These are phyloP conservation scores for Brevimyrus niger DNA, from an alignment of 2,113 vertebrate species.

Conservation along the genomic window DNA sequence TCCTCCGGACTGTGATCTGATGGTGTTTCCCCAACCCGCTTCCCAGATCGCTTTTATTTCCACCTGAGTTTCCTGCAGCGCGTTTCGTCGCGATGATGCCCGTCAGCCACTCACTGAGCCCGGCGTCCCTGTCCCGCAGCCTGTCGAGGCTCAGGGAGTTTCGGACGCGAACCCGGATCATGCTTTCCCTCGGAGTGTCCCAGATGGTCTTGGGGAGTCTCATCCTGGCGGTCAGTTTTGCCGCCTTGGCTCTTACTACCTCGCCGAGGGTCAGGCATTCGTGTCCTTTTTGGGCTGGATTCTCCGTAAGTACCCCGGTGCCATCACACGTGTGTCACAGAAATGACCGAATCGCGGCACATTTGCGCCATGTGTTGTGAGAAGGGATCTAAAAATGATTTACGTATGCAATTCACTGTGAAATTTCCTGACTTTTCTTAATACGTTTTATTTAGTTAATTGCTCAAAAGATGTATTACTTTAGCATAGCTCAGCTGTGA, in stretches of 20 bases:
- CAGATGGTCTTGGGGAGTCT: slow-evolving; percentile 94
- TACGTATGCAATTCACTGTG: not conserved
- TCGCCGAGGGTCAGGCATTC: slow-evolving; percentile 91
- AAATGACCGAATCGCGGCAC: not conserved
- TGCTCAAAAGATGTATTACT: not conserved
- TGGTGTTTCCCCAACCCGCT: not conserved
- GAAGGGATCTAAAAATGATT: not conserved
- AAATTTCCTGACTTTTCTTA: not conserved
- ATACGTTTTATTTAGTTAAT: not conserved
- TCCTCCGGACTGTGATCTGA: not conserved
- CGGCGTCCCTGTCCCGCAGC: slow-evolving; percentile 77
- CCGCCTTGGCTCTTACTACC: slow-evolving; percentile 89
- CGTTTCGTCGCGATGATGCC: slow-evolving; percentile 49
- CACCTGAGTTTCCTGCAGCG: not conserved
- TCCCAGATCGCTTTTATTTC: not conserved
- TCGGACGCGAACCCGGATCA: slow-evolving; percentile 79
- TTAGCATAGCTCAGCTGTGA: not conserved
- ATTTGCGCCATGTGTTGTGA: not conserved
- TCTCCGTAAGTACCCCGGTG: slow-evolving; percentile 77
- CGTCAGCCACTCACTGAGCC: slow-evolving; percentile 68
- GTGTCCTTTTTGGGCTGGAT: slow-evolving; percentile 96
- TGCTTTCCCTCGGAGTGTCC: slow-evolving; percentile 85
- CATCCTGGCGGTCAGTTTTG: slow-evolving; percentile 93
- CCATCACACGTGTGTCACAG: not conserved
- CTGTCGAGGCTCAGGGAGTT: slow-evolving; percentile 78